Evolutionary conservation across 2,797 vertebrate genomes (phyloP).

Genomic region (Coregonus suidteri): DNA sequence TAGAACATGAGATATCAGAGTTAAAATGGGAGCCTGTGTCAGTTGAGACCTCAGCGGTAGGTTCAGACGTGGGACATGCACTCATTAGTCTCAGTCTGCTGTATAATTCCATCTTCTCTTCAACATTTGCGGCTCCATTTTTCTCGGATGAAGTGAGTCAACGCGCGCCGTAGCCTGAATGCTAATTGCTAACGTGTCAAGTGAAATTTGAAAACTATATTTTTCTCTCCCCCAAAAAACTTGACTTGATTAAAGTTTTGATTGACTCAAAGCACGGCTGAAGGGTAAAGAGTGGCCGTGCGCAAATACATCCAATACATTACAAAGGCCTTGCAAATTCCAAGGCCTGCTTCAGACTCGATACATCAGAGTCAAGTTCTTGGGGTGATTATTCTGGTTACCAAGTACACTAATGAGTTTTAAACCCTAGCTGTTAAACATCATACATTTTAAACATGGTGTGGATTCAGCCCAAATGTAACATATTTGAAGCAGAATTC

Average conservation of each 20-base stretch:
- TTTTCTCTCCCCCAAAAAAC: not conserved
- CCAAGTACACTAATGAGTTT: not conserved
- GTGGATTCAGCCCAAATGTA: not conserved
- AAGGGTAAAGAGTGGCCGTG: not conserved
- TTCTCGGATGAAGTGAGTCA: conserved; percentile 27
- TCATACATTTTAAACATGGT: not conserved
- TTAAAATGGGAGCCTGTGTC: not conserved
- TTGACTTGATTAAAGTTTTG: conserved; percentile 9
- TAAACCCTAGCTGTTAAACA: conserved; percentile 7
- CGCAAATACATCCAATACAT: not conserved
- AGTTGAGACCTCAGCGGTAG: not conserved
- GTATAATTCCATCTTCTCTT: conserved; percentile 23
- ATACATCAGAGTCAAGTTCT: conserved; percentile 3
- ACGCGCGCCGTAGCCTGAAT: conserved; percentile 17
- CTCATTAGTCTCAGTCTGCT: conserved; percentile 31
- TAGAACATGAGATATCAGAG: conserved; percentile 16
- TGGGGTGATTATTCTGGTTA: not conserved
- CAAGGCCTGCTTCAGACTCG: not conserved
- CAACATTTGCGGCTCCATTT: conserved; percentile 6
- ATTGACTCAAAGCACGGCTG: not conserved
- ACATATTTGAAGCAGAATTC: conserved; percentile 12
- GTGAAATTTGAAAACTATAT: conserved; percentile 14
- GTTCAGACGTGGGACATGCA: conserved; percentile 31
- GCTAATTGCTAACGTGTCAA: conserved; percentile 19
- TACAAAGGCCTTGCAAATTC: not conserved